Evolutionary conservation across 2,797 vertebrate species (phyloP).

Genomic region (Malurus leucopterus): DNA sequence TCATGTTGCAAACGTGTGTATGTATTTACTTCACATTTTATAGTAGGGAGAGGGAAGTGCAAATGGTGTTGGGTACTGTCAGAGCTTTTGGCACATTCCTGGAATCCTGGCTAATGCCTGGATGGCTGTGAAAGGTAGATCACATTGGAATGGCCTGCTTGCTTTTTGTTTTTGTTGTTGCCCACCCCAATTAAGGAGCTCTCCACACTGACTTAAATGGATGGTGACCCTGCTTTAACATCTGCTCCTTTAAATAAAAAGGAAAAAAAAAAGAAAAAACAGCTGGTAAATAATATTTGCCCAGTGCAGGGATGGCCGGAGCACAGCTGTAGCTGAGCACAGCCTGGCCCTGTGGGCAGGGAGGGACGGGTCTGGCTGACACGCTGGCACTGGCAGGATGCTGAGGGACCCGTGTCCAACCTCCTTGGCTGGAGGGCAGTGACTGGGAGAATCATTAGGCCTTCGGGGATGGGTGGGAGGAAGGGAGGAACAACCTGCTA

Average conservation of each 20-base stretch:
- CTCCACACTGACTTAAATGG: neutral
- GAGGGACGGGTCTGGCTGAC: neutral
- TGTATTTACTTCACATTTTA: neutral
- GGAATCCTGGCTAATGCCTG: neutral
- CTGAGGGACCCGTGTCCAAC: neutral
- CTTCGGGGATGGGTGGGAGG: neutral
- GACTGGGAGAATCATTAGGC: neutral
- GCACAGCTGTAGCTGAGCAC: neutral
- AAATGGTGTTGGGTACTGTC: neutral
- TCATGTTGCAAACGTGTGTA: neutral
- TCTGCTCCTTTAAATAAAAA: neutral
- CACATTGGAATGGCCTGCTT: neutral
- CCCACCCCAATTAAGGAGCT: neutral
- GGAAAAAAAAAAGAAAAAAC: no score
- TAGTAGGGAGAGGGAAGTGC: neutral
- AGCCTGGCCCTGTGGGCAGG: neutral
- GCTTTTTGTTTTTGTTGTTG: neutral
- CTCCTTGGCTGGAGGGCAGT: neutral
- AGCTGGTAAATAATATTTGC: neutral
- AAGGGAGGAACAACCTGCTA: neutral
- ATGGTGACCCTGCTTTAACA: neutral
- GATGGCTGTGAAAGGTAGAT: neutral
- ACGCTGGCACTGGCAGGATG: neutral
- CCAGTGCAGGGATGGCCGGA: neutral
- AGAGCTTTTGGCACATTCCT: neutral